These are phyloP conservation scores for Acanthosepion pharaonis DNA, from an alignment of 2,888 invertebrate genomes.

Conservation along the genomic window DNA sequence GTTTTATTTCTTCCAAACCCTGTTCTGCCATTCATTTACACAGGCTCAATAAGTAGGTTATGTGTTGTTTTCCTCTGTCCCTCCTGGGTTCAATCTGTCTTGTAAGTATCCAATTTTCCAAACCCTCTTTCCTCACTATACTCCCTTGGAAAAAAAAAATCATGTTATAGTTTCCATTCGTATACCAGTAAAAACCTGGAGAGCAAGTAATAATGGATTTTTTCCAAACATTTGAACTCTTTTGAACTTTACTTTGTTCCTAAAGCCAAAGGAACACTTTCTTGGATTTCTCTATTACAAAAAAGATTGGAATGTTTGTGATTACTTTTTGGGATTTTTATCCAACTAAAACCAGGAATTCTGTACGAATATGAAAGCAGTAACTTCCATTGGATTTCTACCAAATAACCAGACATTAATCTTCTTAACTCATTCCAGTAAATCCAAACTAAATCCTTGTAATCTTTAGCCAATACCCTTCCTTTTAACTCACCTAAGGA, in stretches of 20 bases:
- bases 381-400: background rate
- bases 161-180: background rate
- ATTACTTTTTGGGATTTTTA: background rate
- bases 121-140: too few relatives aligned
- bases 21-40: too few relatives aligned
- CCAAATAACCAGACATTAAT: constrained; percentile 18
- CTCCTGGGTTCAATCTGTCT: too few relatives aligned
- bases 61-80: too few relatives aligned
- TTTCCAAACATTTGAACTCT: background rate
- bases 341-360: background rate
- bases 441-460: background rate
- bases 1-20: too few relatives aligned
- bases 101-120: too few relatives aligned
- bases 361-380: background rate
- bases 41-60: too few relatives aligned
- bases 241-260: background rate
- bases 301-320: background rate
- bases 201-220: background rate
- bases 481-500: background rate
- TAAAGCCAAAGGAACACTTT: background rate
- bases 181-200: background rate
- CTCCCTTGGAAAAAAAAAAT: background rate
- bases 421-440: background rate
- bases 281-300: background rate
- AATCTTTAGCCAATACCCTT: background rate